These are phyloP conservation scores for Nasonovia ribisnigri DNA, from an alignment of 2,888 invertebrate genomes.

Conservation along the genomic window DNA sequence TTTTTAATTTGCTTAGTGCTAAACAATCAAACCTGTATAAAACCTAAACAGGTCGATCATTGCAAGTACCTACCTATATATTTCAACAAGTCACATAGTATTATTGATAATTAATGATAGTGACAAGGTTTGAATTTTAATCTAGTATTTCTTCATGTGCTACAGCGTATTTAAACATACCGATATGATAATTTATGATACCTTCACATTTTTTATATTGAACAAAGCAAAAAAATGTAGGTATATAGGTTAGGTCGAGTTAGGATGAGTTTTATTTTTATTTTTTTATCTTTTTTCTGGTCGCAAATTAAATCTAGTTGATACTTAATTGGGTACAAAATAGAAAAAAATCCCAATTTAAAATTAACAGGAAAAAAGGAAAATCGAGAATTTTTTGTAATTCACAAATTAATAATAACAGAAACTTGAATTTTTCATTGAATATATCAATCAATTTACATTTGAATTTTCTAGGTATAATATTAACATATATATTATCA, in stretches of 20 bases:
- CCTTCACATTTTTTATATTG: not conserved
- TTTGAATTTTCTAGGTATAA: not conserved
- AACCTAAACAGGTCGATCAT: not conserved
- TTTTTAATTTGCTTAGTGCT: not conserved
- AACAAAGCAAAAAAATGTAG: not conserved
- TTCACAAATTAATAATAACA: too few species aligned
- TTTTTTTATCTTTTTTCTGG: not conserved
- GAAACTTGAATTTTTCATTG: not conserved
- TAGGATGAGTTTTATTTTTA: not conserved
- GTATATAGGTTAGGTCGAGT: not conserved
- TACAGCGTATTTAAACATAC: not conserved
- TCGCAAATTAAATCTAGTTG: not conserved
- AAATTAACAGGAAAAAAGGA: not conserved
- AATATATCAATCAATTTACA: not conserved
- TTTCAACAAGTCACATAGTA: not conserved
- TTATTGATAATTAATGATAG: constrained; percentile 16
- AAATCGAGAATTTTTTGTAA: not conserved
- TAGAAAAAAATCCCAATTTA: not conserved
- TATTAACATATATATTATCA: not conserved
- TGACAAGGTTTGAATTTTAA: constrained; percentile 26
- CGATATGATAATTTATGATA: not conserved
- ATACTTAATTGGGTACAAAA: not conserved
- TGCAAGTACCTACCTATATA: not conserved
- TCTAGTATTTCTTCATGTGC: not conserved
- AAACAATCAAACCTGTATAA: not conserved